Evolutionary conservation across 2,797 vertebrate species (phyloP).

Genomic region (Muscicapa striata): DNA sequence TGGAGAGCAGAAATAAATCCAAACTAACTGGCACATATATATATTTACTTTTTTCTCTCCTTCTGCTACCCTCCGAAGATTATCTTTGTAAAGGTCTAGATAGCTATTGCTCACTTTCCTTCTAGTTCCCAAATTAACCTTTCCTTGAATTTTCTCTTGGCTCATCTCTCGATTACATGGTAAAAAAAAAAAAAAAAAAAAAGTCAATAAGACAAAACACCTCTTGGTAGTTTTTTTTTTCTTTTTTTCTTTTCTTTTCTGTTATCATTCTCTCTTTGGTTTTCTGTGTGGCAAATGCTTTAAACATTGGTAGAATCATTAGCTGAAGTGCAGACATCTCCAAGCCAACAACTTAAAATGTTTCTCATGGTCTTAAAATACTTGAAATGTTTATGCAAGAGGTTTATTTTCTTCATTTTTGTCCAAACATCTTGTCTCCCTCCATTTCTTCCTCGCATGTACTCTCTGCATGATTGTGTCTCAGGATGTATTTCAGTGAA

Average conservation of each 20-base stretch:
- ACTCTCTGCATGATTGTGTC: background rate
- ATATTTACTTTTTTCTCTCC: background rate
- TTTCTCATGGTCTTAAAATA: background rate
- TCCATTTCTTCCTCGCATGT: background rate
- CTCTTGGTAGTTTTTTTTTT: accelerated
- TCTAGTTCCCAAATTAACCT: background rate
- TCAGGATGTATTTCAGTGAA: background rate
- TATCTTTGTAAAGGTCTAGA: background rate
- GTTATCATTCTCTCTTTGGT: background rate
- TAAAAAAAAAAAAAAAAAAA: background rate
- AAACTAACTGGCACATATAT: background rate
- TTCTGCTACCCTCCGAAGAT: background rate
- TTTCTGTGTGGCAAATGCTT: background rate
- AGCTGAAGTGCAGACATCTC: background rate
- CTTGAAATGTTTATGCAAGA: background rate
- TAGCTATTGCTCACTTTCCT: background rate
- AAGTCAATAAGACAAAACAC: background rate
- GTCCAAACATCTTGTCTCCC: background rate
- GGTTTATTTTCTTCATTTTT: background rate
- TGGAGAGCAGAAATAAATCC: background rate
- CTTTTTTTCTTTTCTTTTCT: accelerated
- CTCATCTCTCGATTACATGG: background rate
- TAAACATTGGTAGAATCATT: background rate
- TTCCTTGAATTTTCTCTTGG: background rate
- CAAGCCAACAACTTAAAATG: background rate